Percentiles rank a stretch among this genome's conserved stretches.
Evolutionary conservation across 2,888 invertebrate species (phyloP).

Genomic region (Apodemia duryi): DNA sequence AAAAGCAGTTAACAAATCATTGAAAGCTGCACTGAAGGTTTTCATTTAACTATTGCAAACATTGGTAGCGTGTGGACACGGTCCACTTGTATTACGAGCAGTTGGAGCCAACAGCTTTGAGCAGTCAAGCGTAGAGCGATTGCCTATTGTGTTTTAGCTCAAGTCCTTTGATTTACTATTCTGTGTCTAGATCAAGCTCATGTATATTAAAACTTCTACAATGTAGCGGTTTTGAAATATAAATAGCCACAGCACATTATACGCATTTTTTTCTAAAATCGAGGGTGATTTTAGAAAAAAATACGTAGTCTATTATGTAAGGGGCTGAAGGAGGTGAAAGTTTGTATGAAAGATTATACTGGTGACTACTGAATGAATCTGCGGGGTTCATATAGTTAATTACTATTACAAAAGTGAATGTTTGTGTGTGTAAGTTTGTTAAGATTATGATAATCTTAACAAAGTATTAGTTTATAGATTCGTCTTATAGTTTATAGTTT

Average conservation of each 20-base stretch:
- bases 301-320: too few relatives aligned
- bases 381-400: too few relatives aligned
- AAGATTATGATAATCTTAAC: too few relatives aligned
- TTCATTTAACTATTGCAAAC: neutral
- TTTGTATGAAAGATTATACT: too few relatives aligned
- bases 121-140: constrained; percentile 36
- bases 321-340: too few relatives aligned
- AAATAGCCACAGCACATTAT: neutral
- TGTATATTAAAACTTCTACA: neutral
- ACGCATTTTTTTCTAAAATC: neutral
- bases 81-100: constrained; percentile 15
- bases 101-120: constrained; percentile 21
- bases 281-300: too few relatives aligned
- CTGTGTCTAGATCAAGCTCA: neutral
- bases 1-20: neutral
- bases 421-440: too few relatives aligned
- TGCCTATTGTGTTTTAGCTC: constrained; percentile 37
- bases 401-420: too few relatives aligned
- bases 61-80: constrained; percentile 8
- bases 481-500: too few relatives aligned
- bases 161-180: constrained; percentile 2
- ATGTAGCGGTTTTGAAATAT: neutral
- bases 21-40: neutral
- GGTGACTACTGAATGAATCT: too few relatives aligned
- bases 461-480: too few relatives aligned